phyloP scores from a whole-genome alignment of 2,113 vertebrate species.

The Eulemur macaco region DNA sequence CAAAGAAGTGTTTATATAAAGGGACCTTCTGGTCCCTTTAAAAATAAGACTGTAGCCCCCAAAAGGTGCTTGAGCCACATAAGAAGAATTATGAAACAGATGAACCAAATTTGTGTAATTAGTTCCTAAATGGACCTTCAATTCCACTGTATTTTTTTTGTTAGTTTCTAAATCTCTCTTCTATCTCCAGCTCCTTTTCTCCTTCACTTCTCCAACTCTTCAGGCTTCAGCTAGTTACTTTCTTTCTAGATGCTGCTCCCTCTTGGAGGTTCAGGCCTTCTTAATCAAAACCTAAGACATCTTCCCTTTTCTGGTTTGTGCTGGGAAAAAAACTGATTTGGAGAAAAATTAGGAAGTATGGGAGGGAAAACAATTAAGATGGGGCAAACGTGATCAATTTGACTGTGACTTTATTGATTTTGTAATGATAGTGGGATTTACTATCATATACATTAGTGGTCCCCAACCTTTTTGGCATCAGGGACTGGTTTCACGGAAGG shows the following conservation, averaged over 20 bases:
- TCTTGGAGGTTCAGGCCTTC: neutral
- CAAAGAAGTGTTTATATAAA: neutral
- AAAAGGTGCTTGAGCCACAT: neutral
- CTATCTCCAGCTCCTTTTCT: neutral
- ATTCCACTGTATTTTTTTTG: neutral
- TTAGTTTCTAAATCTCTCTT: neutral
- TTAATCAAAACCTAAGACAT: neutral
- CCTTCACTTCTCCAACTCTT: neutral
- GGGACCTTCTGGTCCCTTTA: neutral
- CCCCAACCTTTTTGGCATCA: too few relatives aligned
- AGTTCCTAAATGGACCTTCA: neutral
- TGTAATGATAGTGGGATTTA: neutral
- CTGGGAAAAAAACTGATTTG: neutral
- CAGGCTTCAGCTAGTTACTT: neutral
- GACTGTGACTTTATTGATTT: neutral
- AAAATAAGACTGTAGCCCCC: neutral
- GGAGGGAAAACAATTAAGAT: neutral
- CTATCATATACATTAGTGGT: neutral
- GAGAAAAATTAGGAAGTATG: conserved; percentile 1
- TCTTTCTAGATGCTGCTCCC: neutral
- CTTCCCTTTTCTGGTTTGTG: neutral
- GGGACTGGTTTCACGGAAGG: too few relatives aligned
- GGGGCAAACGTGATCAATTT: neutral
- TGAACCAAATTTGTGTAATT: conserved; percentile 7
- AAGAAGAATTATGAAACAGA: neutral